These are phyloP conservation scores for Megaleporinus macrocephalus DNA, from an alignment of 2,113 vertebrate genomes.

Conservation along the genomic window DNA sequence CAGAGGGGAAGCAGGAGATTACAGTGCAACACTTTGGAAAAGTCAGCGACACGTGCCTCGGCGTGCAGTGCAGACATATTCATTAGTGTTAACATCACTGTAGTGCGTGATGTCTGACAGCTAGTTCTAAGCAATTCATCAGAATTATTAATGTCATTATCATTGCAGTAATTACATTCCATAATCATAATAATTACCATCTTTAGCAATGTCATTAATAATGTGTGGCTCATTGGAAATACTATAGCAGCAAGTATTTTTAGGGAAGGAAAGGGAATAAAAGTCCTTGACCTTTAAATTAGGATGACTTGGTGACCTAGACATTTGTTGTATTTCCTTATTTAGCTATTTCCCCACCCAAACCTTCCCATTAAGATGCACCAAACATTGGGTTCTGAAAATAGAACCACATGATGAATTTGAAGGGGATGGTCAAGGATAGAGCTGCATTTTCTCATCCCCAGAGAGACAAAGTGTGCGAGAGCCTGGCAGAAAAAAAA, in stretches of 20 bases:
- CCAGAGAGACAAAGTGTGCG: conserved; percentile 7
- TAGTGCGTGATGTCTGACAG: conserved; percentile 12
- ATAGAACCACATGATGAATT: conserved; percentile 28
- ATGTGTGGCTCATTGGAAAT: conserved; percentile 18
- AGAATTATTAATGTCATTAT: conserved; percentile 48
- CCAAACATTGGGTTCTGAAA: conserved; percentile 35
- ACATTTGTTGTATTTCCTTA: conserved; percentile 15
- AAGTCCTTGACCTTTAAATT: conserved; percentile 2
- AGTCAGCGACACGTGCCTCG: background rate
- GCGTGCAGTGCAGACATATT: conserved; percentile 6
- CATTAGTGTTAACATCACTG: conserved; percentile 38
- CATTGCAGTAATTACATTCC: conserved; percentile 51
- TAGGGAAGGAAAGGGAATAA: background rate
- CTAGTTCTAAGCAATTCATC: conserved; percentile 44
- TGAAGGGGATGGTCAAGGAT: background rate
- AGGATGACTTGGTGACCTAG: conserved; percentile 31
- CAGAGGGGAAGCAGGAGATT: conserved; percentile 30
- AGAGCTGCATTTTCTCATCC: conserved; percentile 12
- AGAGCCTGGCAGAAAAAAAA: conserved; percentile 20
- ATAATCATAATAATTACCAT: conserved; percentile 53
- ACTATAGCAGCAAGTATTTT: background rate
- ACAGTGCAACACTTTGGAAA: conserved; percentile 6
- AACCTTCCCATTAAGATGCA: conserved; percentile 34
- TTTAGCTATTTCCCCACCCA: background rate
- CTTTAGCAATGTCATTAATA: conserved; percentile 34